Conservation (phyloP, 2,797 vertebrate genomes). For the Dallia pectoralis region DNA sequence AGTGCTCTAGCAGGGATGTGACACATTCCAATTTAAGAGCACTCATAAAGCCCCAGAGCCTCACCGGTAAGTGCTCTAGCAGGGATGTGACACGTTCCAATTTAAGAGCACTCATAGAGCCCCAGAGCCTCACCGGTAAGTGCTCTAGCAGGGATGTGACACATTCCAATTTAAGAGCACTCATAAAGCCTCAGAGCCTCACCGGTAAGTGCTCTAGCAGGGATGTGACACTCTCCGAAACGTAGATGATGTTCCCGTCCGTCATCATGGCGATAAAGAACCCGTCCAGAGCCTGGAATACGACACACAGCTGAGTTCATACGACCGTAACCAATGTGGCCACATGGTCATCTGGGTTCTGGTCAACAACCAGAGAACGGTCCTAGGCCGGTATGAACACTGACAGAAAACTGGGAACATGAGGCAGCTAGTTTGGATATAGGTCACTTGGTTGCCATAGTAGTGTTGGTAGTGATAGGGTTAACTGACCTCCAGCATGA, state of each 20-base stretch:
- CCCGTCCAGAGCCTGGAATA: constrained; percentile 89
- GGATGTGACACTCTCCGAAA: constrained; percentile 95
- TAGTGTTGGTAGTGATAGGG: too few species aligned
- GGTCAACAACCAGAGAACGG: too few species aligned
- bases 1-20: constrained; percentile 95
- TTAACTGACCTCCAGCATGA: constrained; percentile 93
- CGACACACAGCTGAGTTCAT: background rate
- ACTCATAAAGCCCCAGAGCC: too few species aligned
- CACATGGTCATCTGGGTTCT: too few species aligned
- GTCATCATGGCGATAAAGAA: constrained; percentile 99
- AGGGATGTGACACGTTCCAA: constrained; percentile 96
- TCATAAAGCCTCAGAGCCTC: constrained; percentile 57
- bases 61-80: constrained; percentile 96
- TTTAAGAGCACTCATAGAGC: too few species aligned
- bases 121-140: constrained; percentile 86
- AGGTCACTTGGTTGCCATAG: too few species aligned
- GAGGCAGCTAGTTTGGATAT: too few species aligned
- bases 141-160: constrained; percentile 96
- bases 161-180: too few species aligned
- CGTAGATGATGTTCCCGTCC: constrained; percentile 96
- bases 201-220: constrained; percentile 97
- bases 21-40: constrained; percentile 97
- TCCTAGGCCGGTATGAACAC: too few species aligned
- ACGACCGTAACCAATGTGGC: background rate
- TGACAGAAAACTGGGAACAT: too few species aligned